Percentiles rank a stretch among this genome's conserved stretches.
These are phyloP conservation scores for Halyomorpha halys DNA, from an alignment of 1,140 invertebrate genomes.

Conservation along the genomic window DNA sequence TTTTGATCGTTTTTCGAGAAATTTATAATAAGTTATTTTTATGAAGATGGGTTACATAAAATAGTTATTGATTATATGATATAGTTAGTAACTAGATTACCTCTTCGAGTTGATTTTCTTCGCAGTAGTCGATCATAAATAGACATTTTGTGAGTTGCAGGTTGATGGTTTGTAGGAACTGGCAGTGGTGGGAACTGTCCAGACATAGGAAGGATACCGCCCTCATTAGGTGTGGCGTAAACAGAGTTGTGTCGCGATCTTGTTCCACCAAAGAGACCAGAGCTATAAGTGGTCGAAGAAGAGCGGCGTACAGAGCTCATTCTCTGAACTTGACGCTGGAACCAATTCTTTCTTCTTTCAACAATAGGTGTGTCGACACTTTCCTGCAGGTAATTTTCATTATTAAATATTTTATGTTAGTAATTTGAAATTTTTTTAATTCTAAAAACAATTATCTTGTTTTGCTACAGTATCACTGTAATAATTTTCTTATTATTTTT, in stretches of 20 bases:
- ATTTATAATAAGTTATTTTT: too few relatives aligned
- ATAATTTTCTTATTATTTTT: too few relatives aligned
- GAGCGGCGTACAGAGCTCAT: conserved; percentile 72
- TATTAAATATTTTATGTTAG: not conserved
- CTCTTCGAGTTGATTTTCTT: conserved; percentile 57
- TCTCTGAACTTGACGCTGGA: conserved; percentile 66
- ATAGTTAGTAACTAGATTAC: conserved; percentile 35
- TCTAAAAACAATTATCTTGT: too few relatives aligned
- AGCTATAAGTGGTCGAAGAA: conserved; percentile 65
- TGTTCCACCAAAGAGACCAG: conserved; percentile 49
- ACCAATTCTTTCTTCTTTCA: conserved; percentile 75
- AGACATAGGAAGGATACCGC: conserved; percentile 37
- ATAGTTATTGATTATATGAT: not conserved
- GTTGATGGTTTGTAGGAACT: conserved; percentile 19
- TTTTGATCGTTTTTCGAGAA: too few relatives aligned
- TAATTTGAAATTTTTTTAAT: too few relatives aligned
- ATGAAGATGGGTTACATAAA: too few relatives aligned
- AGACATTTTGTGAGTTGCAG: conserved; percentile 51
- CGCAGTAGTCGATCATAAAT: conserved; percentile 69
- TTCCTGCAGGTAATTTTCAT: conserved; percentile 45
- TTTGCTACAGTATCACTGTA: too few relatives aligned
- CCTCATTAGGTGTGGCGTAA: conserved; percentile 66
- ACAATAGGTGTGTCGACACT: conserved; percentile 78
- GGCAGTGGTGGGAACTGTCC: conserved; percentile 16
- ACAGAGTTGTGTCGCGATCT: conserved; percentile 57